A percentile compares a stretch with the other conserved stretches of the same genome.
Conservation (phyloP, 2,888 invertebrate species). For the Entomobrya proxima region DNA sequence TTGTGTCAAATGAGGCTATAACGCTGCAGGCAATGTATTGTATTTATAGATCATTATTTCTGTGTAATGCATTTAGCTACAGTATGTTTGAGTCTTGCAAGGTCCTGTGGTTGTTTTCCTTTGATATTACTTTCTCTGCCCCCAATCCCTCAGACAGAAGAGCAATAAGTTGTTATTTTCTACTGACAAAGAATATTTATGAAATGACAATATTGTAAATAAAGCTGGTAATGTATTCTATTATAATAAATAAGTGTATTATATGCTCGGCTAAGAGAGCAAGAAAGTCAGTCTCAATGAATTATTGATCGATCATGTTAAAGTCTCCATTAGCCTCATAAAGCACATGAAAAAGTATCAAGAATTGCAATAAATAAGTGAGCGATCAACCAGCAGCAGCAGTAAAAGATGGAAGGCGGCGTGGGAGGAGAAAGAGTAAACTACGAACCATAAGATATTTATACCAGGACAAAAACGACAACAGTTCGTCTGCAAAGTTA, state of each 20-base stretch:
- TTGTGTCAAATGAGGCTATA: neutral
- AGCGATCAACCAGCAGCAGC: neutral
- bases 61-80: no score
- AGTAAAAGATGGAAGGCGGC: neutral
- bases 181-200: slow-evolving; percentile 30
- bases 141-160: neutral
- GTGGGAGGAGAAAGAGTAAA: neutral
- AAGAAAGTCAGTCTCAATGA: slow-evolving; percentile 39
- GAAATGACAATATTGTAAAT: slow-evolving; percentile 13
- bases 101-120: no score
- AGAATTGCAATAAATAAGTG: slow-evolving; percentile 9
- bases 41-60: no score
- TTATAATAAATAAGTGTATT: neutral
- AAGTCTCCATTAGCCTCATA: slow-evolving; percentile 52
- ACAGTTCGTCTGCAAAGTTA: slow-evolving; percentile 35
- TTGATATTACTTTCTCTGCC: no score
- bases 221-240: neutral
- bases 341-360: neutral
- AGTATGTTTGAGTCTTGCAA: no score
- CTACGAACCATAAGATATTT: neutral
- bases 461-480: neutral
- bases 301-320: slow-evolving; percentile 61
- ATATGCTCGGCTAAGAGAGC: neutral
- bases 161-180: neutral
- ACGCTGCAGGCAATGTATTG: no score